Conservation (phyloP, 2,797 vertebrate species). For the Falco rusticolus region DNA sequence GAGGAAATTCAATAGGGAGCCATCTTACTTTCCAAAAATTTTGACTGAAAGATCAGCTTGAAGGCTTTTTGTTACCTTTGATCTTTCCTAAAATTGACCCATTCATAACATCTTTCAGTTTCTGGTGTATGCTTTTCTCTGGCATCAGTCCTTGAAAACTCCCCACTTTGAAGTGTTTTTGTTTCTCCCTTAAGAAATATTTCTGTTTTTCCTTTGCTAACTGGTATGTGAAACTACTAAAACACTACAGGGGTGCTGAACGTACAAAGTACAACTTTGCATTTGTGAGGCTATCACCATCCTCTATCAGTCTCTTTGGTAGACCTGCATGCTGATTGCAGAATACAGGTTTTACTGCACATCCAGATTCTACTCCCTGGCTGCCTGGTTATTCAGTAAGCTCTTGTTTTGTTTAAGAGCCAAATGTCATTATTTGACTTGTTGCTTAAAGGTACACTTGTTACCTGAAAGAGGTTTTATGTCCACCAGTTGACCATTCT, state of each 20-base stretch:
- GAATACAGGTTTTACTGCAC: not conserved
- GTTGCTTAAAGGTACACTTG: not conserved
- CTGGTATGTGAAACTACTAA: not conserved
- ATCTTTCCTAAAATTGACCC: not conserved
- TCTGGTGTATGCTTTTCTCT: not conserved
- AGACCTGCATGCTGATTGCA: not conserved
- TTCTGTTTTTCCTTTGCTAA: not conserved
- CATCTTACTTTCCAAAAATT: conserved; percentile 12
- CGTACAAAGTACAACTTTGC: not conserved
- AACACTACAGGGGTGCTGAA: not conserved
- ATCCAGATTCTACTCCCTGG: not conserved
- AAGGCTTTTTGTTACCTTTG: conserved; percentile 18
- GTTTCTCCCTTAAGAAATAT: not conserved
- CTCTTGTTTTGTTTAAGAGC: not conserved
- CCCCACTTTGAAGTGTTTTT: not conserved
- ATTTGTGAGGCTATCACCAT: not conserved
- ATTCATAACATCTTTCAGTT: not conserved
- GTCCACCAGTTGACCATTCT: not conserved
- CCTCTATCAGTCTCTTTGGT: not conserved
- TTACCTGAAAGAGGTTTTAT: not conserved
- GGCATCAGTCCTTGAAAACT: not conserved
- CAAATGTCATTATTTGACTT: not conserved
- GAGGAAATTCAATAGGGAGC: not conserved
- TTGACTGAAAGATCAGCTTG: not conserved
- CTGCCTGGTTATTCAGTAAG: not conserved